phyloP scores from a whole-genome alignment of 2,797 vertebrate genomes.

The Botia almorhae region DNA sequence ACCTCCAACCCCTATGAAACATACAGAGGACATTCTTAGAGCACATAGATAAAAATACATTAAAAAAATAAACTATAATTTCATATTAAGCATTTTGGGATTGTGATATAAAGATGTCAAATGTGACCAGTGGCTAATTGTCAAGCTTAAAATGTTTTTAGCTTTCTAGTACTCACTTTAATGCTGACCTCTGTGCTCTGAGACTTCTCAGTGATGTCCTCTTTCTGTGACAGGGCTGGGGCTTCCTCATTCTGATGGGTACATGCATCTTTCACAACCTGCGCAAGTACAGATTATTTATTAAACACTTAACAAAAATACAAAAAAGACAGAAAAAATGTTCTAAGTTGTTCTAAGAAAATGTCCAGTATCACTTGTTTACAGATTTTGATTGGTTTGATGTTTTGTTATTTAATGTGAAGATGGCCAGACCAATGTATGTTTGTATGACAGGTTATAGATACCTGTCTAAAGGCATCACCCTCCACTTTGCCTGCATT shows the following conservation, averaged over 20 bases:
- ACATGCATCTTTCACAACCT: conserved; percentile 84
- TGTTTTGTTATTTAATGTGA: too few species aligned
- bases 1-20: conserved; percentile 79
- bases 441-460: not conserved
- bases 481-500: conserved; percentile 79
- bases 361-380: too few species aligned
- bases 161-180: conserved; percentile 69
- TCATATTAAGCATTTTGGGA: not conserved
- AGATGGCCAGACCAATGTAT: too few species aligned
- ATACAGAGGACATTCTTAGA: conserved; percentile 49
- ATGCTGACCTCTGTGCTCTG: conserved; percentile 85
- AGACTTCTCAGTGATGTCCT: conserved; percentile 81
- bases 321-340: too few species aligned
- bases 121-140: not conserved
- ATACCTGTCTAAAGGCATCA: conserved; percentile 81
- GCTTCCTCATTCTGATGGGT: conserved; percentile 79
- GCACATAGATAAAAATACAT: conserved; percentile 1
- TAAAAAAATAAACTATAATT: not conserved
- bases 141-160: not conserved
- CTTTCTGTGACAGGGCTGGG: conserved; percentile 77
- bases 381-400: too few species aligned
- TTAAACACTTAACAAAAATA: not conserved
- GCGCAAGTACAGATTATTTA: conserved; percentile 23
- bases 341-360: too few species aligned
- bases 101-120: not conserved